Percentiles rank a stretch among this genome's conserved stretches.
Evolutionary conservation across 2,888 invertebrate genomes (phyloP).

Genomic region (Deilephila elpenor): DNA sequence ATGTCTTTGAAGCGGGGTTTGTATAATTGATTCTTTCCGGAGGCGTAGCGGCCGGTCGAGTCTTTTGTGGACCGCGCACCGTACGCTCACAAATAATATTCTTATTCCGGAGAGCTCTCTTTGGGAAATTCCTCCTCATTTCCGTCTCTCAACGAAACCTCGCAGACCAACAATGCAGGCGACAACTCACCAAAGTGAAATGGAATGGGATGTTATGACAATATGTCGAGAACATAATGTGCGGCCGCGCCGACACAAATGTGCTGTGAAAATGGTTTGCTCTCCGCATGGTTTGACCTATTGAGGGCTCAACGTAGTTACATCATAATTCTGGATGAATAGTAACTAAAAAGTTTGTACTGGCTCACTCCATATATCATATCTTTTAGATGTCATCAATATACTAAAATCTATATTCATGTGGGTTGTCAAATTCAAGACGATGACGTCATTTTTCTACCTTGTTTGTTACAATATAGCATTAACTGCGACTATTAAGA

Average conservation of each 20-base stretch:
- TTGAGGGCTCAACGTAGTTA: conserved; percentile 35
- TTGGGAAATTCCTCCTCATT: conserved; percentile 79
- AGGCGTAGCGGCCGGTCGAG: conserved; percentile 66
- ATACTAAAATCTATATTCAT: too few species aligned
- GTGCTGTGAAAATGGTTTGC: conserved; percentile 55
- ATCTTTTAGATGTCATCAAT: too few species aligned
- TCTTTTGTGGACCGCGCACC: conserved; percentile 63
- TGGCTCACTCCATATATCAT: too few species aligned
- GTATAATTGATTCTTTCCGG: conserved; percentile 85
- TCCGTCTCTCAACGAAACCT: conserved; percentile 77
- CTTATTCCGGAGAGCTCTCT: conserved; percentile 69
- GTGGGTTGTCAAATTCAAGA: too few species aligned
- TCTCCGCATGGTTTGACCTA: conserved; percentile 53
- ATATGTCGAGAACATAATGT: conserved; percentile 68
- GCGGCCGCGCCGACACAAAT: conserved; percentile 59
- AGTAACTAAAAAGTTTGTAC: too few species aligned
- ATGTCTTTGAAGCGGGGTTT: conserved; percentile 71
- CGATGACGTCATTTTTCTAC: too few species aligned
- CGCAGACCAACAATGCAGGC: conserved; percentile 68
- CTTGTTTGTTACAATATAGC: too few species aligned
- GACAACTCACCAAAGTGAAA: conserved; percentile 75
- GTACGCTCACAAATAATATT: conserved; percentile 73
- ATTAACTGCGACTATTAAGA: too few species aligned
- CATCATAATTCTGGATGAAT: not conserved
- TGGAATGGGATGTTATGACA: conserved; percentile 80